Evolutionary conservation across 2,888 invertebrate species (phyloP).

Genomic region (Nyleta sp.): DNA sequence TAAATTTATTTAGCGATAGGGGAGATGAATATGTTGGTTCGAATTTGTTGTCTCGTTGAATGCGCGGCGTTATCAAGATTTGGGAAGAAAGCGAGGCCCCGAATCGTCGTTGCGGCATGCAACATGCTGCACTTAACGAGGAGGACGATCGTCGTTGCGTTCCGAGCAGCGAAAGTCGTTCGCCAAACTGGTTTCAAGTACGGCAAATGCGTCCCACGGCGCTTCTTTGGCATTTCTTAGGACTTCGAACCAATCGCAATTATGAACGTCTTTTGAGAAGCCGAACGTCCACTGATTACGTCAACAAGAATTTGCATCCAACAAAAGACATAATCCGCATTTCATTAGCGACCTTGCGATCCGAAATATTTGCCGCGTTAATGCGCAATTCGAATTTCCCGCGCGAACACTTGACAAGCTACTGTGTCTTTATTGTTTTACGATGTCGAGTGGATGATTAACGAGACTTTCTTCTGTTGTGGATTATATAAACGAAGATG

Average conservation of each 20-base stretch:
- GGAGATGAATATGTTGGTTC: conserved; percentile 29
- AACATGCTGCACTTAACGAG: conserved; percentile 46
- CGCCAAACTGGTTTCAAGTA: conserved; percentile 59
- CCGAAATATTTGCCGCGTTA: too few species aligned
- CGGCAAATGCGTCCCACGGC: conserved; percentile 48
- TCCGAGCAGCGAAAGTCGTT: conserved; percentile 61
- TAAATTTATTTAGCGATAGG: conserved; percentile 18
- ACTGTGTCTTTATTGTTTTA: too few species aligned
- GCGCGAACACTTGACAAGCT: too few species aligned
- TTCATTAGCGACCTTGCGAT: too few species aligned
- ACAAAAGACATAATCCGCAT: conserved; percentile 48
- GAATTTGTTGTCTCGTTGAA: conserved; percentile 38
- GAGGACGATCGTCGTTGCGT: conserved; percentile 48
- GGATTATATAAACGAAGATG: too few species aligned
- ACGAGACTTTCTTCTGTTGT: too few species aligned
- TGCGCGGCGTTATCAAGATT: conserved; percentile 44
- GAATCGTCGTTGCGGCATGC: conserved; percentile 41
- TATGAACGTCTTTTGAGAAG: conserved; percentile 40
- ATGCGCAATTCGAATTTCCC: too few species aligned
- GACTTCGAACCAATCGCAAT: conserved; percentile 43
- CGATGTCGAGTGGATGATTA: too few species aligned
- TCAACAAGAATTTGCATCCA: conserved; percentile 32
- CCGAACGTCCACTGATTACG: conserved; percentile 48
- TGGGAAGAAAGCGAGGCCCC: conserved; percentile 54
- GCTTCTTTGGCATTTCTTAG: conserved; percentile 45